Conservation (phyloP, 2,113 vertebrate species). For the Tragelaphus scriptus region DNA sequence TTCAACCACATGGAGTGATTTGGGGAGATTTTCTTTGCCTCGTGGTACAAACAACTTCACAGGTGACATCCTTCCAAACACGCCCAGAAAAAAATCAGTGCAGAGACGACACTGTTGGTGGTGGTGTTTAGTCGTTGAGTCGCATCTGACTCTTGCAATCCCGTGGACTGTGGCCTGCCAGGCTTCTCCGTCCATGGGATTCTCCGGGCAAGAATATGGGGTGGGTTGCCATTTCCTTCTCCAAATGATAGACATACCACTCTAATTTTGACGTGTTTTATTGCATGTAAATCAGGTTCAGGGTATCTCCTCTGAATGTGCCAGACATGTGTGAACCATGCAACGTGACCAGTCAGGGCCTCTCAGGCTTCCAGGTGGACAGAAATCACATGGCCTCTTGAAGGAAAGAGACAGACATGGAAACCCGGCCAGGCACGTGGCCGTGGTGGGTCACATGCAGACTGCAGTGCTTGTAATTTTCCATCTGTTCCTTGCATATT, state of each 20-base stretch:
- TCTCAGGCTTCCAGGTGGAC: not conserved
- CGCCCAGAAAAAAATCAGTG: slow-evolving; percentile 42
- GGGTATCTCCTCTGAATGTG: not conserved
- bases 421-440: rapidly evolving
- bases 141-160: not conserved
- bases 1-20: not conserved
- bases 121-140: not conserved
- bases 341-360: rapidly evolving
- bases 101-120: not conserved
- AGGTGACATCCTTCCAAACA: slow-evolving; percentile 46
- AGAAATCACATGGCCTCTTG: too few species aligned
- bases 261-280: not conserved
- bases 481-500: too few species aligned
- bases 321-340: rapidly evolving
- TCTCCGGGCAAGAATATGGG: not conserved
- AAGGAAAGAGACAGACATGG: rapidly evolving
- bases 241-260: not conserved
- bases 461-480: rapidly evolving
- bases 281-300: not conserved
- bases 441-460: rapidly evolving
- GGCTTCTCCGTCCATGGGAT: not conserved
- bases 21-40: not conserved
- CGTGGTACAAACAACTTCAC: slow-evolving; percentile 47
- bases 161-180: not conserved
- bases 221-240: not conserved